A percentile compares a stretch with the other conserved stretches of the same genome.
phyloP scores from a whole-genome alignment of 2,113 vertebrate genomes.

The Callocephalon fimbriatum region DNA sequence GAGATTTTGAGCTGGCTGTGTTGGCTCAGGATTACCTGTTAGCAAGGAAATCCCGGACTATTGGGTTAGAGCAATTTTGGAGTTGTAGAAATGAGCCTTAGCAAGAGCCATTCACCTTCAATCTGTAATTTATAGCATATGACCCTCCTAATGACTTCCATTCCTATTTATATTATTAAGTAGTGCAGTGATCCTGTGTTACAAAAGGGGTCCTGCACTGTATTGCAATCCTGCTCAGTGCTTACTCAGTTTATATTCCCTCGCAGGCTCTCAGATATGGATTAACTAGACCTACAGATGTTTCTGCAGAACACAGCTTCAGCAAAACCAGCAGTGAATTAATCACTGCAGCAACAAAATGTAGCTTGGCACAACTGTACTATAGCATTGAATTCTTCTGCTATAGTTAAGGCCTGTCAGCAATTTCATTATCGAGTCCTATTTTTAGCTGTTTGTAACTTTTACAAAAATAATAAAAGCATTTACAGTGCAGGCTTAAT shows the following conservation, averaged over 20 bases:
- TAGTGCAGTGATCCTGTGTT: neutral
- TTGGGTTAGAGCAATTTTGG: neutral
- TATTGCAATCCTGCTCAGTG: neutral
- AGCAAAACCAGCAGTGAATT: constrained; percentile 29
- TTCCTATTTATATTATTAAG: neutral
- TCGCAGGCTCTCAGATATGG: neutral
- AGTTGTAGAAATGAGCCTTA: neutral
- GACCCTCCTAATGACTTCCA: neutral
- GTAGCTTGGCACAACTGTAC: neutral
- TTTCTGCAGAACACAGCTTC: constrained; percentile 5
- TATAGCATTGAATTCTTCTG: neutral
- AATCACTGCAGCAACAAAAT: constrained; percentile 29
- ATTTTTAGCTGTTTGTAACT: constrained; percentile 30
- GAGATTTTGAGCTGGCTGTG: neutral
- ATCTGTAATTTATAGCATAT: neutral
- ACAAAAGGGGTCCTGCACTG: neutral
- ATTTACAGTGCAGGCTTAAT: constrained; percentile 4
- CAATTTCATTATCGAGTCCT: constrained; percentile 43
- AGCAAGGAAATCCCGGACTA: neutral
- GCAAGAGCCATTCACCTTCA: neutral
- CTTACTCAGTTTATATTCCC: neutral
- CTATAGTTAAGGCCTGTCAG: constrained; percentile 33
- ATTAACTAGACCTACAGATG: neutral
- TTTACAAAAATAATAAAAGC: constrained; percentile 27
- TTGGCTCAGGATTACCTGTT: neutral